A percentile compares a stretch with the other conserved stretches of the same genome.
Evolutionary conservation across 2,113 vertebrate genomes (phyloP).

Genomic region (Seriola aureovittata): DNA sequence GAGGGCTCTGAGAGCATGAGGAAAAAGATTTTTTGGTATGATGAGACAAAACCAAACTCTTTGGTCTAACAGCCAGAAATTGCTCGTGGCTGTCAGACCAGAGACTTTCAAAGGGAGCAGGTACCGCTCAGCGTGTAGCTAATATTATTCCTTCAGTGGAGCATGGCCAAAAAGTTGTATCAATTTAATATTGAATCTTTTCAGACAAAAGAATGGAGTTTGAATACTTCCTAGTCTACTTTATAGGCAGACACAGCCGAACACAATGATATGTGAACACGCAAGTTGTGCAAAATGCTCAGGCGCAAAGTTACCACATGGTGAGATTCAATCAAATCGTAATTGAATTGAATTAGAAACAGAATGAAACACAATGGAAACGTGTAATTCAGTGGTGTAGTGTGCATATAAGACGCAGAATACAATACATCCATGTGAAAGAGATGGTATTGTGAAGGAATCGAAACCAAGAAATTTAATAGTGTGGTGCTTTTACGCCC

Average conservation of each 20-base stretch:
- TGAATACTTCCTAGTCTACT: constrained; percentile 1
- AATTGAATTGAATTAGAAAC: constrained; percentile 2
- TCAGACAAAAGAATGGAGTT: constrained; percentile 15
- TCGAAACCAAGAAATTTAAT: constrained; percentile 7
- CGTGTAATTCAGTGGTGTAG: neutral
- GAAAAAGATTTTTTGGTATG: constrained; percentile 38
- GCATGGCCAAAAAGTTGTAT: constrained; percentile 26
- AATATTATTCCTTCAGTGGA: constrained; percentile 23
- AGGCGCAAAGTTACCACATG: constrained; percentile 7
- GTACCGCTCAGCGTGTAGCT: constrained; percentile 25
- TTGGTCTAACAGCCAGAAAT: constrained; percentile 39
- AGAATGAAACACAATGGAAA: constrained; percentile 5
- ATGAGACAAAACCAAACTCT: constrained; percentile 54
- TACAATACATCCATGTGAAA: constrained; percentile 8
- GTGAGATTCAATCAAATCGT: constrained; percentile 27
- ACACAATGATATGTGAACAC: neutral
- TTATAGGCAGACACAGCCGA: neutral
- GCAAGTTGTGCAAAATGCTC: neutral
- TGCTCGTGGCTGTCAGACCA: constrained; percentile 33
- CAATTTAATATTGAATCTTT: constrained; percentile 25
- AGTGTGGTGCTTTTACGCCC: constrained; percentile 3
- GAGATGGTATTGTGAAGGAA: neutral
- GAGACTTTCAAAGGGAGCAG: constrained; percentile 44
- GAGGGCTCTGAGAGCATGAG: constrained; percentile 36
- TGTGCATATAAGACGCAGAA: constrained; percentile 1